phyloP scores from a whole-genome alignment of 1,140 invertebrate species.

The Drosophila suzukii region DNA sequence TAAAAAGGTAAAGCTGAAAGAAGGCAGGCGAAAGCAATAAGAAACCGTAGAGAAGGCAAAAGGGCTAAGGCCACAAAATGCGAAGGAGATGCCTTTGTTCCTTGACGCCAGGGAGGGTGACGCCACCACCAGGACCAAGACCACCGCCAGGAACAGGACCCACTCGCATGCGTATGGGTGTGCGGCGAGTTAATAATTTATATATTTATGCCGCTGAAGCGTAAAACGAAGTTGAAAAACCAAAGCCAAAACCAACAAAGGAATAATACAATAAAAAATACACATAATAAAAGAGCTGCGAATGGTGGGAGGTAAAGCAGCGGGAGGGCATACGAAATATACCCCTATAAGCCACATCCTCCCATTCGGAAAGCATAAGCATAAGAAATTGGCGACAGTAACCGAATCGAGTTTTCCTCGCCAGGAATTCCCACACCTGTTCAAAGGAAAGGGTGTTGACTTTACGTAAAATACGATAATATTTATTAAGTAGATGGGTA shows the following conservation, averaged over 20 bases:
- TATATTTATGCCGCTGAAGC: constrained; percentile 81
- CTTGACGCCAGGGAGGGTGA: constrained; percentile 47
- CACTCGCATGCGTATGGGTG: constrained; percentile 10
- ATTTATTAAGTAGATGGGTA: not conserved
- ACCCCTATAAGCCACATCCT: constrained; percentile 28
- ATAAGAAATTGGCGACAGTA: constrained; percentile 62
- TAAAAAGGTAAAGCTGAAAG: constrained; percentile 41
- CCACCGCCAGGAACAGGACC: constrained; percentile 20
- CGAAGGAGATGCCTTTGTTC: constrained; percentile 22
- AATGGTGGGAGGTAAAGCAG: constrained; percentile 17
- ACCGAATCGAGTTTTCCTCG: constrained; percentile 59
- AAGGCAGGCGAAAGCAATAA: constrained; percentile 19
- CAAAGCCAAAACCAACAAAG: constrained; percentile 78
- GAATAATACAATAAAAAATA: constrained; percentile 80
- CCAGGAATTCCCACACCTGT: constrained; percentile 14
- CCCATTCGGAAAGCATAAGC: constrained; percentile 22
- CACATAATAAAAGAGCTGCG: constrained; percentile 77
- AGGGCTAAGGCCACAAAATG: constrained; percentile 57
- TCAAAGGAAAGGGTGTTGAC: not conserved
- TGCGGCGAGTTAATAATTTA: constrained; percentile 79
- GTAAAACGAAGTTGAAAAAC: constrained; percentile 82
- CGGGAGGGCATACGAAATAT: constrained; percentile 17
- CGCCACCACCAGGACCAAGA: constrained; percentile 20
- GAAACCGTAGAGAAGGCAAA: constrained; percentile 32
- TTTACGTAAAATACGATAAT: not conserved